Evolutionary conservation across 2,888 invertebrate genomes (phyloP).

Genomic region (Drosophila falleni): DNA sequence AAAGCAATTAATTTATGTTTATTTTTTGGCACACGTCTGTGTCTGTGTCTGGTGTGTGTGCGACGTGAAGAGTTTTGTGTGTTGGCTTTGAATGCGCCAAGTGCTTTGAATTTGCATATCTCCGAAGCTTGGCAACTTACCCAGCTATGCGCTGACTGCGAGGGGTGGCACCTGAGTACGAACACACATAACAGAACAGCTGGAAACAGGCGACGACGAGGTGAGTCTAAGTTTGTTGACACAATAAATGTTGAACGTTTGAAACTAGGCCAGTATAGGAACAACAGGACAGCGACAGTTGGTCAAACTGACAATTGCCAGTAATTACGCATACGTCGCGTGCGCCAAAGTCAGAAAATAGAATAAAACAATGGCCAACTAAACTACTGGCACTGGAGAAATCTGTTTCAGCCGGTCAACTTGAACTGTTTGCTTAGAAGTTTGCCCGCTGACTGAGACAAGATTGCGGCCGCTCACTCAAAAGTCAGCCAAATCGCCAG

Average conservation of each 20-base stretch:
- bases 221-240: slow-evolving; percentile 66
- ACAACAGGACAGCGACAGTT: slow-evolving; percentile 29
- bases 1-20: slow-evolving; percentile 69
- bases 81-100: slow-evolving; percentile 37
- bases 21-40: slow-evolving; percentile 72
- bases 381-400: slow-evolving; percentile 14
- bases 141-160: slow-evolving; percentile 37
- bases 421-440: slow-evolving; percentile 81
- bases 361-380: slow-evolving; percentile 7
- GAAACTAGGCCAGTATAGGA: slow-evolving; percentile 45
- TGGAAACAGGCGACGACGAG: background rate
- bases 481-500: slow-evolving; percentile 34
- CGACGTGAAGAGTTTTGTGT: slow-evolving; percentile 40
- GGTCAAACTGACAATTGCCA: slow-evolving; percentile 51
- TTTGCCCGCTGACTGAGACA: slow-evolving; percentile 73
- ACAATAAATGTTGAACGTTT: slow-evolving; percentile 61
- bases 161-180: slow-evolving; percentile 1
- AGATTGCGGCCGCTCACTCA: slow-evolving; percentile 56
- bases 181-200: slow-evolving; percentile 5
- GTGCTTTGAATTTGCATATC: slow-evolving; percentile 66
- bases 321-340: slow-evolving; percentile 77
- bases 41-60: slow-evolving; percentile 14
- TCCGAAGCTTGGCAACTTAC: slow-evolving; percentile 43
- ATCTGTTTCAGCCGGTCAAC: slow-evolving; percentile 24
- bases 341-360: slow-evolving; percentile 25